Conservation (phyloP, 2,113 vertebrate genomes). For the Hydrochoerus hydrochaeris region DNA sequence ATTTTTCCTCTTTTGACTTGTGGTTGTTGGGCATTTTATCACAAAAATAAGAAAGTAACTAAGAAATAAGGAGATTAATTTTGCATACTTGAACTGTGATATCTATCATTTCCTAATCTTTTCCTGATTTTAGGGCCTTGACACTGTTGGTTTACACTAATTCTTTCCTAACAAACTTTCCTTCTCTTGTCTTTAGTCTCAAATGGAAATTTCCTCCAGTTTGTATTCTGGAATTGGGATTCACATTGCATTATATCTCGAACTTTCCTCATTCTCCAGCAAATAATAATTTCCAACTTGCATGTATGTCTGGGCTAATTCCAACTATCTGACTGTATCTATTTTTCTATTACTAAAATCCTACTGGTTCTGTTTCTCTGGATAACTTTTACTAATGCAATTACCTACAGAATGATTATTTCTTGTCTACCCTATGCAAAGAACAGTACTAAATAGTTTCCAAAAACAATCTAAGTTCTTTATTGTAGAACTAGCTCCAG, state of each 20-base stretch:
- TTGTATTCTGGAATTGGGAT: background rate
- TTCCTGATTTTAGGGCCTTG: background rate
- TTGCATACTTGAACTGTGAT: background rate
- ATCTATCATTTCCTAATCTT: background rate
- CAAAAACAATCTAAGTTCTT: background rate
- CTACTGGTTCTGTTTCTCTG: background rate
- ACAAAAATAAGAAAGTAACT: background rate
- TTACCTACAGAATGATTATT: constrained; percentile 8
- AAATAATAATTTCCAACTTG: background rate
- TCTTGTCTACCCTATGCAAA: background rate
- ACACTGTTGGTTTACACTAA: background rate
- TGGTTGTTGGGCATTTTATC: background rate
- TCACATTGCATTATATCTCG: background rate
- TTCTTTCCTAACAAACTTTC: background rate
- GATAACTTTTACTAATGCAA: background rate
- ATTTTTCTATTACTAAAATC: background rate
- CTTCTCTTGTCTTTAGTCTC: background rate
- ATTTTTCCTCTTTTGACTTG: background rate
- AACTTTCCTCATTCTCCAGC: background rate
- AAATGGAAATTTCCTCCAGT: background rate
- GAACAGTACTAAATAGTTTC: background rate
- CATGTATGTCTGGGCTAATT: background rate
- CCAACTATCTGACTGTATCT: background rate
- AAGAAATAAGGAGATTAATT: background rate
- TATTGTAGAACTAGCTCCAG: background rate